These are phyloP conservation scores for Echinarachnius parma DNA, from an alignment of 53 echinoderm and acorn worm species.

Conservation along the genomic window DNA sequence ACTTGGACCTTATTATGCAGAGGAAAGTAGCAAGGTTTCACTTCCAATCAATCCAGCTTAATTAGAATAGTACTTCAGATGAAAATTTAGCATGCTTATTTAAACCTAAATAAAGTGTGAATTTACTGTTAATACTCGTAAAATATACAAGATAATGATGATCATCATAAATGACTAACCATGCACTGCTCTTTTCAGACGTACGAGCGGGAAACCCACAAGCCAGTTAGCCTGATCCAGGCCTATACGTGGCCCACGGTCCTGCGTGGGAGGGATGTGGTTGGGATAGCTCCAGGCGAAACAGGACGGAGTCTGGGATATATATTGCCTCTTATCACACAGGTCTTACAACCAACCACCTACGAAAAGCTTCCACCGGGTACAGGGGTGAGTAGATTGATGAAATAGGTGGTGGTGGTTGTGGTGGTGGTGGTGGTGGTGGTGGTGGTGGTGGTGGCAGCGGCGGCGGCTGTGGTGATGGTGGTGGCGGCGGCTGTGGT, in stretches of 20 bases:
- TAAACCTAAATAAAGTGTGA: neutral
- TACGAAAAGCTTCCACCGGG: slow-evolving; percentile 71
- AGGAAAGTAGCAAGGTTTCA: no score
- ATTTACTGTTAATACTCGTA: neutral
- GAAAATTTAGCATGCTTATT: no score
- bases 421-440: no score
- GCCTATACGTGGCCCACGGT: slow-evolving; percentile 80
- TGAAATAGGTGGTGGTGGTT: neutral
- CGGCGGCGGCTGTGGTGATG: neutral
- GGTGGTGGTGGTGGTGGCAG: neutral
- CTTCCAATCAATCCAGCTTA: no score
- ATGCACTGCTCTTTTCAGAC: neutral
- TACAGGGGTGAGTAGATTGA: slow-evolving; percentile 72
- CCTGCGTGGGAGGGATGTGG: slow-evolving; percentile 73
- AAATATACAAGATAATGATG: no score
- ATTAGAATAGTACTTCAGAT: neutral
- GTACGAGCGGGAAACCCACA: neutral
- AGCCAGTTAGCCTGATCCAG: slow-evolving; percentile 56
- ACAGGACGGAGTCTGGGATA: slow-evolving; percentile 58
- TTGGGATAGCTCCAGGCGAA: slow-evolving; percentile 61
- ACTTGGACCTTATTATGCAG: no score
- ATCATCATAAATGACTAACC: no score
- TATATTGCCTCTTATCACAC: slow-evolving; percentile 68
- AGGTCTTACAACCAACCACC: slow-evolving; percentile 63
- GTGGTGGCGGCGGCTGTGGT: neutral